Base-by-base conservation (phyloP, 2,797 vertebrate species). In the Pelobates cultripes region DNA sequence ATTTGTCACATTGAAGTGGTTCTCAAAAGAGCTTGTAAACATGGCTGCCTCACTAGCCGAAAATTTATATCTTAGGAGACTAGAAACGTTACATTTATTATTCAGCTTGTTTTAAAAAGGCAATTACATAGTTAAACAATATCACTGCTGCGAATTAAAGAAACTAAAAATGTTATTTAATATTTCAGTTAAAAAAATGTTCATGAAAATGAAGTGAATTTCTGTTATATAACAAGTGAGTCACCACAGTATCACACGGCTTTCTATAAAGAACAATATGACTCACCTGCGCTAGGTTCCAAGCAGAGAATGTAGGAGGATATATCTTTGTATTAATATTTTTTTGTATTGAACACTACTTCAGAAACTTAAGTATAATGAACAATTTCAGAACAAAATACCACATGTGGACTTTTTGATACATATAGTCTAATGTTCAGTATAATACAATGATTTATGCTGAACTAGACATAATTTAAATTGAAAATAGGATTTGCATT, bases 221-320 rank as follows among this genome's bases (percentile, higher is more conserved):
- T 51, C 8, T 57, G 61, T 64, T 64, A 64, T 40, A 64, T 64
- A 64, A 64, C 3, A 2, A 64, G 61, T 64, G 61, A 64, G 61
- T 64, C 61, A 64, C 61, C n/a, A 40, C n/a, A 40, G 61, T 7
- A 28, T 80, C 45, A 51, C 47, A 51, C 47, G 5, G 47, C 47
- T 10, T 51, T 51, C 44, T 72, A 57, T 55, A 67, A 51, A 71
- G n/a, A 14, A n/a, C 57, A n/a, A 60, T 47, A 72, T 82, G 80
- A 82, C 74, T 82, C 80, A 82, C 80, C 68, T 67, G 61, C 41
- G 13, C 66, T 40, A 4, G 0, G 80, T 28, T 67, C 67, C 74
- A 77, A 40, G 74, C 74, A 66, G 74, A 43, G 74, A 53, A 44
- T 45, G 80, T 82, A 75, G 80, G 80, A 57, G 80, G 80, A 72